Base-by-base conservation (phyloP, 2,888 invertebrate species). In the Stenurella melanura region DNA sequence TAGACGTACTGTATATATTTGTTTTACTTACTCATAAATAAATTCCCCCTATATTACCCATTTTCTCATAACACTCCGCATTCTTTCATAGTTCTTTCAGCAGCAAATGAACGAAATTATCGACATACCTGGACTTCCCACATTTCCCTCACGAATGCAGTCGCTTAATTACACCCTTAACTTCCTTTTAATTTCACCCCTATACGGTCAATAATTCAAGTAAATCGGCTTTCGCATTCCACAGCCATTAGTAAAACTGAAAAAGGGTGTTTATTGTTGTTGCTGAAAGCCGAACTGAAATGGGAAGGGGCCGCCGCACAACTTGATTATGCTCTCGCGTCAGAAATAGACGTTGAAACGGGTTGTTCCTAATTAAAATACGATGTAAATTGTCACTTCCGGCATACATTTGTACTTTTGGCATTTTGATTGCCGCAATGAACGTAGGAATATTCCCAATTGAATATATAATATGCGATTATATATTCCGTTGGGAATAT, bases 221-320 rank as follows among this genome's bases (percentile, higher is more conserved):
- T 11, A 17, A 30, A 63, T 63, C 34, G 61, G 34, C 34, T 30
- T 34, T 34, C 30, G 17, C 61, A 63, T 34, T 63, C 61, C 61
- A n/a, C 18, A 30, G 9, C 34, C 61, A 34, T 63, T 60, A 63
- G 34, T 63, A 63, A 34, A 63, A 34, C 61, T 11, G 61, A 63
- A 63, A 30, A 34, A 34, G 61, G 61, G 61, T n/a, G 61, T 63
- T 63, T 34, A 63, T 63, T 63, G 61, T 63, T 63, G 18, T 63
- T 34, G 61, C 61, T 17, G 61, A 63, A 34, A 30, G 61, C 61
- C 18, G 61, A 63, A 63, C 17, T 63, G n/a, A 30, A 63, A 30
- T 11, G 17, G 26, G 3, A 61, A 34, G 30, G 34, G 10, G 30
- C 21, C 61, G 17, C 61, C 50, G n/a, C 50, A 50, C 15, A 15